Conservation (phyloP, 1,140 invertebrate species). For the Archivesica marissinica region DNA sequence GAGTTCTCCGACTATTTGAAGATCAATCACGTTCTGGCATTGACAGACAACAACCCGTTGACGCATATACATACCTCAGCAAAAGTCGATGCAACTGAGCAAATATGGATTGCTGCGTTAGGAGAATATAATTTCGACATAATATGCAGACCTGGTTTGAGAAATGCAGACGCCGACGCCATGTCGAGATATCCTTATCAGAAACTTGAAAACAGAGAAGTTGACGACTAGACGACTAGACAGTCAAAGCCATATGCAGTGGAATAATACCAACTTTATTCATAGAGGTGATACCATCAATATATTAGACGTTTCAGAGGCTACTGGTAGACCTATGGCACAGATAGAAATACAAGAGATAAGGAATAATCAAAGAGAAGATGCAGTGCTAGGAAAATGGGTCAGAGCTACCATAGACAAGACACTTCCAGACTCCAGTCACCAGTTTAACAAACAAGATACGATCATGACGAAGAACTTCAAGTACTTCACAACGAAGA, state of each 20-base stretch:
- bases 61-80: slow-evolving; percentile 59
- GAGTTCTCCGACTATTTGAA: slow-evolving; percentile 58
- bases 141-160: not conserved
- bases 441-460: not conserved
- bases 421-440: not conserved
- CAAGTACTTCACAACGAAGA: not conserved
- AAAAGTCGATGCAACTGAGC: slow-evolving; percentile 64
- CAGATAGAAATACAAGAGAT: not conserved
- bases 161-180: slow-evolving; percentile 51
- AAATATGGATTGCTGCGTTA: slow-evolving; percentile 1
- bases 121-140: slow-evolving; percentile 30
- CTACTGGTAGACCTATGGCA: not conserved
- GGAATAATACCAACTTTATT: no score
- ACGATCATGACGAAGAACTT: not conserved
- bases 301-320: not conserved
- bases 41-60: slow-evolving; percentile 67
- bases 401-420: not conserved
- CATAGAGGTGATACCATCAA: not conserved
- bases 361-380: not conserved
- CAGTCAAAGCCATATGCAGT: not conserved
- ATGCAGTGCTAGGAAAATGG: slow-evolving; percentile 3
- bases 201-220: not conserved
- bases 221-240: not conserved
- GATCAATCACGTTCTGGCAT: slow-evolving; percentile 12
- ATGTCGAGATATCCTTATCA: slow-evolving; percentile 24